Evolutionary conservation across 1,140 invertebrate species (phyloP).

Genomic region (Drosophila burlai): DNA sequence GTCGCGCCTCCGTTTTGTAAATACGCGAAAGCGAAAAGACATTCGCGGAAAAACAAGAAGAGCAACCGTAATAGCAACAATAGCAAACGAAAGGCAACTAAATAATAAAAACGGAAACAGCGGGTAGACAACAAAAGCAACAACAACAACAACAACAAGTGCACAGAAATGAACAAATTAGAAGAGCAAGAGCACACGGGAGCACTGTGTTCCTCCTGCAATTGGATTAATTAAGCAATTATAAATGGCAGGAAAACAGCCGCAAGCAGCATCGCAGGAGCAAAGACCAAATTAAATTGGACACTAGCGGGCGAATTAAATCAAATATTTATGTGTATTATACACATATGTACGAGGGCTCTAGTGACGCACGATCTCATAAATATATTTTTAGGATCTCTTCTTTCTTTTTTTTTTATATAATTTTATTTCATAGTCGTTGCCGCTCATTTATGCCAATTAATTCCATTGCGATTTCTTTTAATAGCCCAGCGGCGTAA

Average conservation of each 20-base stretch:
- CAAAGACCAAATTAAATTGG: constrained; percentile 35
- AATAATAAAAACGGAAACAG: constrained; percentile 61
- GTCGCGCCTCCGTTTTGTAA: constrained; percentile 84
- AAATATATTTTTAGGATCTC: constrained; percentile 59
- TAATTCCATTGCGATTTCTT: constrained; percentile 59
- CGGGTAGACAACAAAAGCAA: constrained; percentile 53
- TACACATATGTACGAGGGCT: constrained; percentile 17
- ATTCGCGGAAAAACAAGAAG: constrained; percentile 30
- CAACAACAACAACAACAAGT: background rate
- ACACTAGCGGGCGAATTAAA: constrained; percentile 48
- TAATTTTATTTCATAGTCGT: constrained; percentile 54
- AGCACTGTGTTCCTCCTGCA: constrained; percentile 55
- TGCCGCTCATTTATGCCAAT: constrained; percentile 69
- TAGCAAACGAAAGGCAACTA: constrained; percentile 28
- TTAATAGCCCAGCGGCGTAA: constrained; percentile 44
- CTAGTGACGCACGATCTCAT: constrained; percentile 66
- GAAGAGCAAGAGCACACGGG: constrained; percentile 23
- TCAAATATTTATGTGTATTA: constrained; percentile 50
- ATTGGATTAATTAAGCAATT: constrained; percentile 82
- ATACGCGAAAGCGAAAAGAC: constrained; percentile 74
- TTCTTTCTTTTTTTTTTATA: constrained; percentile 36
- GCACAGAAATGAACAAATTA: constrained; percentile 23
- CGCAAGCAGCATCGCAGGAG: constrained; percentile 5
- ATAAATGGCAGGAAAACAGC: constrained; percentile 48
- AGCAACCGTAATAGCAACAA: constrained; percentile 18